Evolutionary conservation across 2,888 invertebrate genomes (phyloP), one percentile per base, ranked within the genome.

Genomic region (Scaptomyza cyrtandrae): DNA sequence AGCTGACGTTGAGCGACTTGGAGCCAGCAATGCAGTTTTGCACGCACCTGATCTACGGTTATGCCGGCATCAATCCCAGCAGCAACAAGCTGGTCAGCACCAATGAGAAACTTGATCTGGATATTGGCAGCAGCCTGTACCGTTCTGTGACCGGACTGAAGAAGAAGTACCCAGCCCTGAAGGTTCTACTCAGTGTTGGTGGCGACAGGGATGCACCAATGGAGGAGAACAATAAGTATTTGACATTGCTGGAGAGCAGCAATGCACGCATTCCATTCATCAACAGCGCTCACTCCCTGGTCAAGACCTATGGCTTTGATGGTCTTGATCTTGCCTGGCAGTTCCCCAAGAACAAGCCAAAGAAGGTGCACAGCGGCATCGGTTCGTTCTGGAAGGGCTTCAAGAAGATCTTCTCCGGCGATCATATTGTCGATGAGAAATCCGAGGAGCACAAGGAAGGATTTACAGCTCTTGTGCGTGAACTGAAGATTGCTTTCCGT

Each of bases 291-390:
- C 94, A 95, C 19, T 93, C 94, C 1, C 82, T 97, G 49, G 92
- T 96, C 13, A 95, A 95, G 78, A 95, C 96, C 55, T 95, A 97
- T 85, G 95, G 95, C 27, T 98, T 98, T 82, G 97, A 98, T 90
- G 98, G 98, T 2, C 93, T 98, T 27, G 98, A 98, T 90, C 93
- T 97, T 35, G 96, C 95, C 11, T 97, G 97, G 97, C 95, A 97
- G 91, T 97, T 97, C 93, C 95, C 97, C 19, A 94, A 94, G 70
- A 94, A 94, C 74, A 96, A 96, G 91, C 95, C 96, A 35, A 96
- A 96, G 93, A 96, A 96, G 93, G 94, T 96, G 65, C 95, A 92
- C 59, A 93, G 94, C 64, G 93, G 94, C 39, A 92, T 94, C 80
- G 94, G 95, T 93, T 91, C 92, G 90, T 91, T 96, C 89, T 96